A percentile compares a stretch with the other conserved stretches of the same genome.
Evolutionary conservation across 2,888 invertebrate genomes (phyloP).

Genomic region (Zeuzera pyrina): DNA sequence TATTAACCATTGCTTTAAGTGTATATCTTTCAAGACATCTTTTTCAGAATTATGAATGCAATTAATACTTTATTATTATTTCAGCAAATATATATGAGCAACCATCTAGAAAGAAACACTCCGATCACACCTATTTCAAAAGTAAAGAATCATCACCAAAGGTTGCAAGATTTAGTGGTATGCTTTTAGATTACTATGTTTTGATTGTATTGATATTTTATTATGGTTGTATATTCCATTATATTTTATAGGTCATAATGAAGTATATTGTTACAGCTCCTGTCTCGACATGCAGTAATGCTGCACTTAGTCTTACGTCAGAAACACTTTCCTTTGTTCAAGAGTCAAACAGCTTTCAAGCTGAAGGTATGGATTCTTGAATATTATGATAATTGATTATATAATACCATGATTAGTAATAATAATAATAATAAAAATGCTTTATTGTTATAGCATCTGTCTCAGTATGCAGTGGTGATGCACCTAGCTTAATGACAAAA

Average conservation of each 20-base stretch:
- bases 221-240: neutral
- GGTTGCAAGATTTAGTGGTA: too few relatives aligned
- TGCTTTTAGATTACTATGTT: too few relatives aligned
- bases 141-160: too few relatives aligned
- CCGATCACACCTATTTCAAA: conserved; percentile 1
- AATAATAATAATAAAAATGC: too few relatives aligned
- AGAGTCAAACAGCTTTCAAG: neutral
- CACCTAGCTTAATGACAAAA: too few relatives aligned
- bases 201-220: too few relatives aligned
- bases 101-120: neutral
- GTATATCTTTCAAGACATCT: neutral
- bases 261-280: neutral
- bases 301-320: neutral
- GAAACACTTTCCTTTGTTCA: neutral
- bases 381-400: neutral
- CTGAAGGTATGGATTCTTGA: neutral
- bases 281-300: neutral
- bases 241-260: conserved; percentile 1
- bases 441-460: too few relatives aligned
- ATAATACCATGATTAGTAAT: too few relatives aligned
- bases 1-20: neutral
- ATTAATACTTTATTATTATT: neutral
- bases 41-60: neutral
- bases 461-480: too few relatives aligned
- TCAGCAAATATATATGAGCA: neutral